Evolutionary conservation across 2,113 vertebrate species (phyloP).

Genomic region (Synodontis membranacea): DNA sequence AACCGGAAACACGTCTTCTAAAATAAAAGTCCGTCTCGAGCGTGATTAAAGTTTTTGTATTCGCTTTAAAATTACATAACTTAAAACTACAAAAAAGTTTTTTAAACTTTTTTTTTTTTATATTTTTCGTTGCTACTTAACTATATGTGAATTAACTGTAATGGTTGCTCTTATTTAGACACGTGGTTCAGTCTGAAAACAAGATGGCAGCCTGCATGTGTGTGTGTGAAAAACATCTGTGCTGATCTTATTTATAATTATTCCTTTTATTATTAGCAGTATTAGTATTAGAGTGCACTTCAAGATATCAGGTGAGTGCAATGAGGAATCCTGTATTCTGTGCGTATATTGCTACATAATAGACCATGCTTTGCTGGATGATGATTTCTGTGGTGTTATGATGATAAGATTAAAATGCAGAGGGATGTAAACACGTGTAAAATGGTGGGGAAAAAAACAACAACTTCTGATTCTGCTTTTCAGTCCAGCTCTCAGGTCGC

Average conservation of each 20-base stretch:
- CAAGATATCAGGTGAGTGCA: neutral
- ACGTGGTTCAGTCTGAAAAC: constrained; percentile 20
- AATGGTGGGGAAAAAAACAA: neutral
- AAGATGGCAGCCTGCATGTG: constrained; percentile 39
- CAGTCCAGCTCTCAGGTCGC: neutral
- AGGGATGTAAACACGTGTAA: neutral
- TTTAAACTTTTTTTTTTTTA: neutral
- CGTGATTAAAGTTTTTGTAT: neutral
- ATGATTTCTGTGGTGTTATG: neutral
- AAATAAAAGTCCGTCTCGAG: neutral
- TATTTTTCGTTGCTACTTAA: neutral
- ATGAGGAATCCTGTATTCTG: neutral
- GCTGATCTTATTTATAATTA: neutral
- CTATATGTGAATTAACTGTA: neutral
- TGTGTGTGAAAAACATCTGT: neutral
- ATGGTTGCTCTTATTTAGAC: neutral
- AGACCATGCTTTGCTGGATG: neutral
- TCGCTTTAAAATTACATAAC: neutral
- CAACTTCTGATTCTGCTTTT: neutral
- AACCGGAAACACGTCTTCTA: neutral
- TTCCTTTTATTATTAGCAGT: neutral
- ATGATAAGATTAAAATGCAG: neutral
- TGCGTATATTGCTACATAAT: neutral
- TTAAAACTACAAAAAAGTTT: neutral
- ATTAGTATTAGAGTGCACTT: neutral